Conservation (phyloP, 2,888 invertebrate species). For the Zhuqinia jingwanae region DNA sequence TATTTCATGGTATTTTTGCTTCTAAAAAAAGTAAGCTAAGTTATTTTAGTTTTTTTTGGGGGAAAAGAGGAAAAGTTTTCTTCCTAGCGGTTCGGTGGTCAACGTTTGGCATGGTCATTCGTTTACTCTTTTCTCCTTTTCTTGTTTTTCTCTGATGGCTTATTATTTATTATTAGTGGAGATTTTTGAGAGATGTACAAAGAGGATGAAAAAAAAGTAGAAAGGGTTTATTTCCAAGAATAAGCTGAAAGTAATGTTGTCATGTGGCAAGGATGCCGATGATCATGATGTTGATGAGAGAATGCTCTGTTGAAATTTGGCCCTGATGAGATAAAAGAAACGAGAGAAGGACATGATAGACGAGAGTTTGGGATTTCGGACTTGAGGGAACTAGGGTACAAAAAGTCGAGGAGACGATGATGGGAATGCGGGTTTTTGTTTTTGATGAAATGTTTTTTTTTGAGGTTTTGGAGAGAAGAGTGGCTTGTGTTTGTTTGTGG, state of each 20-base stretch:
- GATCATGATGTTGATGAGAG: constrained; percentile 10
- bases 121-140: no score
- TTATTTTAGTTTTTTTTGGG: no score
- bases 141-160: no score
- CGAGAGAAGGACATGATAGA: background rate
- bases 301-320: constrained; percentile 5
- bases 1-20: background rate
- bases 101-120: no score
- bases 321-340: background rate
- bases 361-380: background rate
- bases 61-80: no score
- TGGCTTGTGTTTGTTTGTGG: no score
- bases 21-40: background rate
- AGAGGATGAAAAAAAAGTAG: no score
- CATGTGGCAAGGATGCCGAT: background rate
- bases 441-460: no score
- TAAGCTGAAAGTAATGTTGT: background rate
- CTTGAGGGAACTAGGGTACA: background rate
- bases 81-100: no score
- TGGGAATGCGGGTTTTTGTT: background rate
- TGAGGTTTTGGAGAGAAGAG: background rate
- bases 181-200: no score
- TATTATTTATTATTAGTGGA: no score
- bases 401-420: background rate
- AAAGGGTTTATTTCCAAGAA: no score